phyloP scores from a whole-genome alignment of 2,888 invertebrate species.

The Microctonus hyperodae region DNA sequence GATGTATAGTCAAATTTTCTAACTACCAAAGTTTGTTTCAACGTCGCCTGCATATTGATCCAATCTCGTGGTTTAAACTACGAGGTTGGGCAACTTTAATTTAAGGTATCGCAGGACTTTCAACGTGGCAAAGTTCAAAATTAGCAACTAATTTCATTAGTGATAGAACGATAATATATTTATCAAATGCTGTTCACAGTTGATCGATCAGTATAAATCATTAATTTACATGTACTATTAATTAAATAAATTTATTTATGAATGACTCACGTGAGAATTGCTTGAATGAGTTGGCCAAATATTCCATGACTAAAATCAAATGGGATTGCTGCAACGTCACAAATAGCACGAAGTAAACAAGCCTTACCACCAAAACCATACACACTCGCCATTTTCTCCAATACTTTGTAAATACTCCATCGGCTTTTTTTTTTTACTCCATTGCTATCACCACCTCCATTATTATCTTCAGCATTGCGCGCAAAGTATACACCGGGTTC shows the following conservation, averaged over 20 bases:
- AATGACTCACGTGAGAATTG: conserved; percentile 69
- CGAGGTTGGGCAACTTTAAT: conserved; percentile 20
- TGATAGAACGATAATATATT: neutral
- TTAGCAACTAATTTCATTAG: conserved; percentile 29
- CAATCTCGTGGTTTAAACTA: conserved; percentile 25
- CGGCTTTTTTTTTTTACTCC: conserved; percentile 45
- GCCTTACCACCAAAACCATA: conserved; percentile 64
- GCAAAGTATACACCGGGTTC: conserved; percentile 52
- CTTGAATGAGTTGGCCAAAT: conserved; percentile 77
- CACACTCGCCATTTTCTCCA: conserved; percentile 67
- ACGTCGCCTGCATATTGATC: conserved; percentile 27
- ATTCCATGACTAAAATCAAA: conserved; percentile 76
- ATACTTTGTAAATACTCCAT: conserved; percentile 73
- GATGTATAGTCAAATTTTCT: conserved; percentile 1
- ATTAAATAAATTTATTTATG: neutral
- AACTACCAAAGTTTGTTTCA: conserved; percentile 14
- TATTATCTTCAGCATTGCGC: conserved; percentile 34
- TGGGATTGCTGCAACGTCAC: conserved; percentile 76
- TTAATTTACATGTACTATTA: neutral
- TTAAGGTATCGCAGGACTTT: conserved; percentile 24
- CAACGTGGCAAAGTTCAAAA: conserved; percentile 18
- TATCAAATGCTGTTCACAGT: neutral
- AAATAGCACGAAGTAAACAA: conserved; percentile 79
- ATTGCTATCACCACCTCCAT: neutral
- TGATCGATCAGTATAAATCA: neutral